Conservation (phyloP, 2,113 vertebrate genomes). For the Esox niger region DNA sequence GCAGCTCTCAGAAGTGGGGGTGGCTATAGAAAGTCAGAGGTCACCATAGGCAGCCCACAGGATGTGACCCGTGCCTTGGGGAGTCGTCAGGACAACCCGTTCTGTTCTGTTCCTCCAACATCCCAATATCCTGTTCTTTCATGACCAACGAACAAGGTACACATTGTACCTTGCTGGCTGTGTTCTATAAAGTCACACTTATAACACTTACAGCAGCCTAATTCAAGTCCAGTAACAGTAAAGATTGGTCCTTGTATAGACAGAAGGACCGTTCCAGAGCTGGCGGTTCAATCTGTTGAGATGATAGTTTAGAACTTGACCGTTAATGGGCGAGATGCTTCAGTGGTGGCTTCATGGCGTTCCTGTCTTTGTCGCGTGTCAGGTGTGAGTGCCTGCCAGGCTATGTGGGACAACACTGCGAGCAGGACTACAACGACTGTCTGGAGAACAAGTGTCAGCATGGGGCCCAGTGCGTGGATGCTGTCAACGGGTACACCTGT, state of each 20-base stretch:
- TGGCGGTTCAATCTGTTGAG: too few relatives aligned
- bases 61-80: constrained; percentile 1
- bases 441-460: constrained; percentile 89
- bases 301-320: too few relatives aligned
- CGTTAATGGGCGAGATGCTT: background rate
- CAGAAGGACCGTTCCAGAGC: too few relatives aligned
- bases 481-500: constrained; percentile 91
- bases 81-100: constrained; percentile 9
- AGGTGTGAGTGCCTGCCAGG: constrained; percentile 94
- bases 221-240: background rate
- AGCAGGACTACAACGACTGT: constrained; percentile 88
- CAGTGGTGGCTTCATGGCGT: background rate
- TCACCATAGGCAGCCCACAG: constrained; percentile 11
- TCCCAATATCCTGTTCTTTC: background rate
- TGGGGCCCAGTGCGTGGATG: constrained; percentile 87
- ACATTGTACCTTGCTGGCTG: background rate
- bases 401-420: constrained; percentile 89
- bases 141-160: background rate
- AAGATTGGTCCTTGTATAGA: background rate
- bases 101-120: background rate
- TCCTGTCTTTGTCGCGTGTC: constrained; percentile 5
- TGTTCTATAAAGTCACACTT: background rate
- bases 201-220: background rate
- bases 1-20: background rate
- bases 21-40: constrained; percentile 17